Conservation (phyloP, 2,113 vertebrate species). For the Acanthisitta chloris region DNA sequence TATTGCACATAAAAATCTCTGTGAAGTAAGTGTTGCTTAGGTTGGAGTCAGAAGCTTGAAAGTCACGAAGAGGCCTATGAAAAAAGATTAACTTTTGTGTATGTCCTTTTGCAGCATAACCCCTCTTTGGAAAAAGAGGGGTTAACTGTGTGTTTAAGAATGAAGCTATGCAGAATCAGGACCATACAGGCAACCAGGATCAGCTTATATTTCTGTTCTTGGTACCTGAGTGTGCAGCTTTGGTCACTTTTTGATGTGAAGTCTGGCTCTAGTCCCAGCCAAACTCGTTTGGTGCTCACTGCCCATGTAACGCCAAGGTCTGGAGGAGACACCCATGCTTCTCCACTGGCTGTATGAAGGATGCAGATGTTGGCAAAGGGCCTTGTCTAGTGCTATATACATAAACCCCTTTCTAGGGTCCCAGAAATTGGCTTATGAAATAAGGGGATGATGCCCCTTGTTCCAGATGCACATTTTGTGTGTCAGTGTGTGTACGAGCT, state of each 20-base stretch:
- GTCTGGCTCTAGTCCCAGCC: not conserved
- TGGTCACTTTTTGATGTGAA: not conserved
- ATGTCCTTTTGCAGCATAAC: not conserved
- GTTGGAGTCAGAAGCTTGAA: not conserved
- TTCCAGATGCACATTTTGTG: not conserved
- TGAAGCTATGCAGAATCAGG: not conserved
- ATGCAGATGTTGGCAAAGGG: not conserved
- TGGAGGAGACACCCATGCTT: not conserved
- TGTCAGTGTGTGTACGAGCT: not conserved
- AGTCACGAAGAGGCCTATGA: not conserved
- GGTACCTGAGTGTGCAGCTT: not conserved
- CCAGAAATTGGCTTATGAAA: not conserved
- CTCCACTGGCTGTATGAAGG: not conserved
- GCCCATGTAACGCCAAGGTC: not conserved
- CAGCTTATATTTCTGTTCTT: not conserved
- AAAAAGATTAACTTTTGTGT: not conserved
- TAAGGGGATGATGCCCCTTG: not conserved
- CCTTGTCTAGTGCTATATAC: not conserved
- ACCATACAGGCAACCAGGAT: not conserved
- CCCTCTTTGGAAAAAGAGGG: not conserved
- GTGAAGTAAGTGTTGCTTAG: not conserved
- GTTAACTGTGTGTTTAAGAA: not conserved
- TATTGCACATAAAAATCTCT: not conserved
- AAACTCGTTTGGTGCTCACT: fast-evolving
- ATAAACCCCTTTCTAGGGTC: not conserved